Conservation (phyloP, 2,797 vertebrate species). For the Ceryle rudis region DNA sequence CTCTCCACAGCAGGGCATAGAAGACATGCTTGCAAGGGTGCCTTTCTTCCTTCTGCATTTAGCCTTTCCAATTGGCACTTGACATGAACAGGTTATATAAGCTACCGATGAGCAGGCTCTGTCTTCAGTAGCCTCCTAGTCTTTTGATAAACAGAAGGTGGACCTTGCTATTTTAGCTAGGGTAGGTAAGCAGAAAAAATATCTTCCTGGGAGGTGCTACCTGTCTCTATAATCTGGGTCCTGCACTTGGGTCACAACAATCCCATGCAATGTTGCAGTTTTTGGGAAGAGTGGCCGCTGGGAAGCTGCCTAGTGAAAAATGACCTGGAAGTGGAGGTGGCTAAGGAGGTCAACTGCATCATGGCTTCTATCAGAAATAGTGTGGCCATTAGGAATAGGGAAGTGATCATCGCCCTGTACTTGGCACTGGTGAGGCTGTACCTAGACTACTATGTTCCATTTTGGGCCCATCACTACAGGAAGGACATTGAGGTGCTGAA, state of each 20-base stretch:
- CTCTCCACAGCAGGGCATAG: accelerated
- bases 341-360: no score
- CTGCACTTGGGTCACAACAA: neutral
- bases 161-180: neutral
- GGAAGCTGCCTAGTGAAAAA: no score
- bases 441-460: accelerated
- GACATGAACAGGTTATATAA: neutral
- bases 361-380: neutral
- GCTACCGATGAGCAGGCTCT: neutral
- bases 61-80: neutral
- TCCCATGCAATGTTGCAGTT: neutral
- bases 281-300: no score
- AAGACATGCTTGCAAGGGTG: neutral
- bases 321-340: no score
- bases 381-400: neutral
- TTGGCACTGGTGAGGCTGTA: accelerated
- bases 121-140: neutral
- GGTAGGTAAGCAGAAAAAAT: neutral
- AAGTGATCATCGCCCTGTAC: accelerated
- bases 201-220: neutral
- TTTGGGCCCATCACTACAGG: no score
- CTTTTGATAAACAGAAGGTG: neutral
- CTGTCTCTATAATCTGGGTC: neutral
- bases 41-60: neutral
- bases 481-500: no score